Evolutionary conservation across 2,888 invertebrate genomes (phyloP).

Genomic region (Eilema sororculum): DNA sequence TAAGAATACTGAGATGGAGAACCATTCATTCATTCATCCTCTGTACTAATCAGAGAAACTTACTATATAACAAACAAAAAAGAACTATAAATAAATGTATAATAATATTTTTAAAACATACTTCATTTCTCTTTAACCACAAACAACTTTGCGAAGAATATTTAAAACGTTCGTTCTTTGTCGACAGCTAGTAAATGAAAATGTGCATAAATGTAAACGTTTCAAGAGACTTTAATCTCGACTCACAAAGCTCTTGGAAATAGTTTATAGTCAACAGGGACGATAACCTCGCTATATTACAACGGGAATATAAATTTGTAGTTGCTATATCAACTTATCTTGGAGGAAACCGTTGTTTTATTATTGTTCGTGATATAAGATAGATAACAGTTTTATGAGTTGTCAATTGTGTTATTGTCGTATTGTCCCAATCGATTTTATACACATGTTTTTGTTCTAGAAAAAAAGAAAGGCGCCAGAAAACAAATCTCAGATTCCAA

Average conservation of each 20-base stretch:
- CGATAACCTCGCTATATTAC: slow-evolving; percentile 12
- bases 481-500: no score
- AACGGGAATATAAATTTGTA: slow-evolving; percentile 17
- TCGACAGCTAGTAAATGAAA: slow-evolving; percentile 19
- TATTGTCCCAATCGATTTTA: not conserved
- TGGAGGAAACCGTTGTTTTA: not conserved
- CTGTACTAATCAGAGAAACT: no score
- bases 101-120: not conserved
- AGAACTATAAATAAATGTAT: no score
- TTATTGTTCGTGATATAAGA: not conserved
- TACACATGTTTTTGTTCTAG: no score
- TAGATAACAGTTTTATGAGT: not conserved
- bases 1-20: no score
- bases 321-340: slow-evolving; percentile 8
- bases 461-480: no score
- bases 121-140: not conserved
- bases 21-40: no score
- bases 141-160: slow-evolving; percentile 11
- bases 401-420: not conserved
- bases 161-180: slow-evolving; percentile 10
- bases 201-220: slow-evolving; percentile 15
- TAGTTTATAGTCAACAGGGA: slow-evolving; percentile 19
- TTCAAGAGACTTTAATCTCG: slow-evolving; percentile 18
- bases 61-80: not conserved
- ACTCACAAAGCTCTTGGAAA: slow-evolving; percentile 22